Base-by-base conservation (phyloP, 2,113 vertebrate species). In the Climacteris rufus region DNA sequence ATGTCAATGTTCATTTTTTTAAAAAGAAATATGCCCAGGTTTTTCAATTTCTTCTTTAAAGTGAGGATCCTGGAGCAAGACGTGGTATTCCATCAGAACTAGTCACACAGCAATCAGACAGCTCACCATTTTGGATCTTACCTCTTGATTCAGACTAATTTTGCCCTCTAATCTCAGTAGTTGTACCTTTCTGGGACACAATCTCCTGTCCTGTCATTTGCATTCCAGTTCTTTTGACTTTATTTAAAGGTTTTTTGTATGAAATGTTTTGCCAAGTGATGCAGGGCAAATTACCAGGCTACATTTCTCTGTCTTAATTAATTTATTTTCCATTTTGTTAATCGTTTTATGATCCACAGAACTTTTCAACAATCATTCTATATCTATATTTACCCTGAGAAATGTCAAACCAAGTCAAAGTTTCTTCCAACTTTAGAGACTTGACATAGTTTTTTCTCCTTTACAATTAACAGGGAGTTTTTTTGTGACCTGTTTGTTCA, bases 21-120 rank as follows among this genome's bases (percentile, higher is more conserved):
- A 71, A 64, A 47, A 70, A 35, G 0, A 44, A 28, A 14, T 10
- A 22, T 31, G 3, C 1, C 1, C 2, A 13, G 13, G 4, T 25
- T 89, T 81, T 84, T 71, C 28, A n/a, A 3, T n/a, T 9, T 79
- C 6, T 15, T 83, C 31, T 79, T 79, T 54, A 53, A 59, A 78
- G 8, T 31, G 9, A 68, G 16, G 16, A 16, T 33, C 7, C 44
- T 79, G 28, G 39, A 87, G 33, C 4, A 70, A 70, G 31, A 12
- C 18, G 28, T n/a, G 18, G 3, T 66, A 27, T 89, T 77, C n/a
- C 28, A 75, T 18, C 35, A 61, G 17, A 61, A 54, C 11, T 35
- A 45, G 4, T 70, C 5, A 61, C 11, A 23, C 2, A 24, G 28
- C 22, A 82, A 65, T 63, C 23, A 19, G 27, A 21, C 10, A 37